Evolutionary conservation across 2,888 invertebrate genomes (phyloP), one percentile per base, ranked within the genome.

Genomic region (Cheilosia impressa): DNA sequence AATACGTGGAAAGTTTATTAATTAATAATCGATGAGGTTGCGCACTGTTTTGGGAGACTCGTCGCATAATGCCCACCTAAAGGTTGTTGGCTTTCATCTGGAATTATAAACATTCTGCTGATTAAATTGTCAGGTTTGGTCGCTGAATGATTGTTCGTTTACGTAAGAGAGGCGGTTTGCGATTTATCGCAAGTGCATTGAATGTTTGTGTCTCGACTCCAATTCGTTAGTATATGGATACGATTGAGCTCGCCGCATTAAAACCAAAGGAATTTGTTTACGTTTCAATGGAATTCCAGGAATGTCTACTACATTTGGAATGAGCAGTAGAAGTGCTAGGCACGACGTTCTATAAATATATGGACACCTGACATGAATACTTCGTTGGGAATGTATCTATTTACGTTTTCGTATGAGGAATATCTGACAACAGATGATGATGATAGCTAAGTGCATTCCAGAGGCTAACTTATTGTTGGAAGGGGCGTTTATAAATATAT

Each of bases 281-380:
- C 85, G 63, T 81, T 85, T 47, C 41, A 81, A 77, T 81, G 72
- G 77, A 81, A 85, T 85, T 68, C 72, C 62, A 77, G 72, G 76
- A 85, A 85, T 85, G 27, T 85, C 63, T 38, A 71, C 53, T 47
- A 66, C 57, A 75, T 69, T 75, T 50, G 55, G 76, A 85, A 72
- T 81, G 62, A 69, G 63, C 69, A 75, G 80, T 38, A 13, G 34
- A 31, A 31, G 31, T 66, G 80, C 63, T 69, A 60, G 27, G 34
- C 5, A 27, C 27, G 27, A 27, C 27, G 5, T 60, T 69, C 68
- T 73, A 77, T 72, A 72, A 81, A 77, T 81, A 68, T 75, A 66
- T 76, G 45, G 52, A 43, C 76, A 77, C 81, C 76, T 85, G 81
- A 81, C 57, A 31, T 72, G 84, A 85, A 85, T 84, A 62, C 7